Percentiles rank a stretch among this genome's conserved stretches.
phyloP scores from a whole-genome alignment of 53 echinoderm and acorn worm genomes.

The Henricia sp. region DNA sequence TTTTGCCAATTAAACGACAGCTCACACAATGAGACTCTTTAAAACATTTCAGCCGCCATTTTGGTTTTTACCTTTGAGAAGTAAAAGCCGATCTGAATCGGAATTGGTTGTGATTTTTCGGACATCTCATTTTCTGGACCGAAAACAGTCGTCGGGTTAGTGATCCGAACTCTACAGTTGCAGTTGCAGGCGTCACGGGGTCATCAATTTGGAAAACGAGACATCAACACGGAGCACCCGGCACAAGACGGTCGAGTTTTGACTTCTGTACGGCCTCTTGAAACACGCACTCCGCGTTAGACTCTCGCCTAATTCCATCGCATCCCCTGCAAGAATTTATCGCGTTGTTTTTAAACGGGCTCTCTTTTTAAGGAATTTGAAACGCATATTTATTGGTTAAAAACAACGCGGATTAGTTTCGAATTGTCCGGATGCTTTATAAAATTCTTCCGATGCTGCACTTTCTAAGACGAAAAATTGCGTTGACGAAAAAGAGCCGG shows the following conservation, averaged over 20 bases:
- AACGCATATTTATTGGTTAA: constrained; percentile 20
- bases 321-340: background rate
- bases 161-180: background rate
- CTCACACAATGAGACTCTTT: too few species aligned
- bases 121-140: too few species aligned
- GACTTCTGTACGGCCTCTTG: background rate
- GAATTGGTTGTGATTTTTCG: too few species aligned
- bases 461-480: too few species aligned
- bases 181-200: constrained; percentile 33
- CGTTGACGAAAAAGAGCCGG: too few species aligned
- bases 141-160: background rate
- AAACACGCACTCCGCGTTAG: too few species aligned
- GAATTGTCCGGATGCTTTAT: background rate
- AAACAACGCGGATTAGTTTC: background rate
- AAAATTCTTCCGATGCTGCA: background rate
- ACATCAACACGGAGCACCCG: background rate
- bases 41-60: too few species aligned
- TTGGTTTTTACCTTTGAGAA: too few species aligned
- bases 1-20: too few species aligned
- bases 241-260: background rate
- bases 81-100: too few species aligned
- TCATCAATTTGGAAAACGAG: constrained; percentile 43
- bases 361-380: constrained; percentile 8
- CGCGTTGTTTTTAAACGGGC: constrained; percentile 36
- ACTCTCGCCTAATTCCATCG: background rate